phyloP scores from a whole-genome alignment of 2,113 vertebrate genomes.

The Myodes glareolus region DNA sequence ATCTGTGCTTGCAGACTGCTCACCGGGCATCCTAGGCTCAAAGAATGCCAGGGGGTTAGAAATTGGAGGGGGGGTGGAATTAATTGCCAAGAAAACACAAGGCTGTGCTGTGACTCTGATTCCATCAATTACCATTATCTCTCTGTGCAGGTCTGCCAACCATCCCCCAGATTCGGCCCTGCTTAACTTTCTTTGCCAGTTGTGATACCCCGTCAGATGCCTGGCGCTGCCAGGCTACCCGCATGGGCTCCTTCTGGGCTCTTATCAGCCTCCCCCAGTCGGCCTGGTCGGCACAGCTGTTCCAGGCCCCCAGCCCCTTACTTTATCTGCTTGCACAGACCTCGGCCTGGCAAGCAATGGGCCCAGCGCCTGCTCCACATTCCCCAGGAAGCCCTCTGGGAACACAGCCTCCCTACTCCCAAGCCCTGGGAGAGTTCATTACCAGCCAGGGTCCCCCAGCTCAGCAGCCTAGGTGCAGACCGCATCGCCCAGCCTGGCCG shows the following conservation, averaged over 20 bases:
- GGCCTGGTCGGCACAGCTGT: conserved; percentile 91
- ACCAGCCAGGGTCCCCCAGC: conserved; percentile 87
- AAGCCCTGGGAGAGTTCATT: conserved; percentile 90
- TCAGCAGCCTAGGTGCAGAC: conserved; percentile 85
- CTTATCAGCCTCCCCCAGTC: conserved; percentile 96
- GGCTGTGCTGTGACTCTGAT: conserved; percentile 88
- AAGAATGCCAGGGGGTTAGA: conserved; percentile 84
- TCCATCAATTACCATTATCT: conserved; percentile 93
- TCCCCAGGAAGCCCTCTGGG: conserved; percentile 85
- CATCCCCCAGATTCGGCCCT: conserved; percentile 85
- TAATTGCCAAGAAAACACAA: conserved; percentile 86
- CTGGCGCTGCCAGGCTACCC: conserved; percentile 83
- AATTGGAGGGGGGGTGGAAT: conserved; percentile 79
- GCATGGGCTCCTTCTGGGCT: conserved; percentile 88
- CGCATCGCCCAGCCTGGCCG: conserved; percentile 81
- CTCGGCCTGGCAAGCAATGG: conserved; percentile 89
- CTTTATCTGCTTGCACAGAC: conserved; percentile 95
- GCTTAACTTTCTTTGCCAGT: conserved; percentile 89
- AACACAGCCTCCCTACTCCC: conserved; percentile 85
- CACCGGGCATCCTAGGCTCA: conserved; percentile 85
- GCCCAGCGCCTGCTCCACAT: conserved; percentile 78
- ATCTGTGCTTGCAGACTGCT: conserved; percentile 86
- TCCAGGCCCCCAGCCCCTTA: conserved; percentile 87
- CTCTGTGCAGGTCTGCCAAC: conserved; percentile 84
- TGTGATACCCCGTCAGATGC: conserved; percentile 87